These are phyloP conservation scores for Daboia siamensis DNA, from an alignment of 2,113 vertebrate species.

Conservation along the genomic window DNA sequence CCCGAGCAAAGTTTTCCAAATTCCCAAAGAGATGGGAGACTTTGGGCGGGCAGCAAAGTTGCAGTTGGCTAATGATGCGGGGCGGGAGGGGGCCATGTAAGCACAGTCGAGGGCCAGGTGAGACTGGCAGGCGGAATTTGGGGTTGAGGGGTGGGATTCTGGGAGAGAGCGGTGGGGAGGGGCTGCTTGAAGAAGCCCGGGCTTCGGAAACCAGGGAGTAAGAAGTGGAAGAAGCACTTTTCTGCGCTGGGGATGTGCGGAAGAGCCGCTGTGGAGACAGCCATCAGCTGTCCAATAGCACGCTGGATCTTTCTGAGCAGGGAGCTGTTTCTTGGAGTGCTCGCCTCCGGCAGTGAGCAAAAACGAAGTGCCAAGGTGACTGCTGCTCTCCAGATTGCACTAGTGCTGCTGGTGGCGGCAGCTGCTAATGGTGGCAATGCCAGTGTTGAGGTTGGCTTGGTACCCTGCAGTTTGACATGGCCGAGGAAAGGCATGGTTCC, in stretches of 20 bases:
- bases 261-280: not conserved
- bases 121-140: not conserved
- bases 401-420: slow-evolving; percentile 35
- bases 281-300: not conserved
- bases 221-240: not conserved
- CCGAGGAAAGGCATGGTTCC: not conserved
- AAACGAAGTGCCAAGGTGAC: slow-evolving; percentile 25
- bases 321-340: not conserved
- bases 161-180: not conserved
- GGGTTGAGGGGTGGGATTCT: not conserved
- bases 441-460: slow-evolving; percentile 23
- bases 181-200: not conserved
- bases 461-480: not conserved
- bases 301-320: not conserved
- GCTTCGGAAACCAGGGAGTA: not conserved
- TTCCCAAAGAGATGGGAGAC: slow-evolving; percentile 1
- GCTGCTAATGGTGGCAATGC: slow-evolving; percentile 24
- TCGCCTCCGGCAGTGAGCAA: not conserved
- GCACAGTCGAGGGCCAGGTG: not conserved
- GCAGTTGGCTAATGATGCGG: not conserved
- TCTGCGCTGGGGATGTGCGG: accelerated
- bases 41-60: slow-evolving; percentile 7
- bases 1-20: slow-evolving; percentile 4
- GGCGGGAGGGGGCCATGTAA: not conserved
- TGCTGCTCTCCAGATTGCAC: slow-evolving; percentile 50